These are phyloP conservation scores for Griposia aprilina DNA, from an alignment of 2,888 invertebrate genomes.

Conservation along the genomic window DNA sequence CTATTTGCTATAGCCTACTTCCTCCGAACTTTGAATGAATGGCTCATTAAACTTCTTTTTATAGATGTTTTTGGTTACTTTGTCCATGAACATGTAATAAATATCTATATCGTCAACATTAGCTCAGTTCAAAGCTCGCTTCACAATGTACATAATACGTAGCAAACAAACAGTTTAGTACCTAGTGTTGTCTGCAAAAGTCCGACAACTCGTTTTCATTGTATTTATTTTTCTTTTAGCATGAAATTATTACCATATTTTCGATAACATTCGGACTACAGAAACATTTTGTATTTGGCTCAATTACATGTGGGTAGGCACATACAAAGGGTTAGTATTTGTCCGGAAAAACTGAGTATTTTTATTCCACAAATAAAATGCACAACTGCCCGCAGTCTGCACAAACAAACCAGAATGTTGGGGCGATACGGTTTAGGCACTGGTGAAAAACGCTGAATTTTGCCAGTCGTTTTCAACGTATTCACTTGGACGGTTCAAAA, in stretches of 20 bases:
- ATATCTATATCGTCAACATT: conserved; percentile 48
- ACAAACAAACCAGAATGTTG: conserved; percentile 56
- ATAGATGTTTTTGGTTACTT: conserved; percentile 50
- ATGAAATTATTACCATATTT: conserved; percentile 37
- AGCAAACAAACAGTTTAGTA: conserved; percentile 33
- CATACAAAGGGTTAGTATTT: conserved; percentile 45
- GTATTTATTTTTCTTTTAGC: conserved; percentile 13
- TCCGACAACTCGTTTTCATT: background rate
- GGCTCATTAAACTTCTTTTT: conserved; percentile 49
- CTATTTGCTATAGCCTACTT: conserved; percentile 27
- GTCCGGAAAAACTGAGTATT: conserved; percentile 47
- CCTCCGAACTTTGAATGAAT: conserved; percentile 34
- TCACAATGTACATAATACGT: conserved; percentile 16
- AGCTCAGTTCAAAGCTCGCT: conserved; percentile 26
- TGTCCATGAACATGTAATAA: conserved; percentile 50
- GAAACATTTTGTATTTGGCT: conserved; percentile 39
- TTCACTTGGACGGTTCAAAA: conserved; percentile 14
- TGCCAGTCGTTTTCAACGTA: conserved; percentile 39
- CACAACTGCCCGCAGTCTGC: conserved; percentile 50
- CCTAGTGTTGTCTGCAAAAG: conserved; percentile 8
- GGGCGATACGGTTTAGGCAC: conserved; percentile 38
- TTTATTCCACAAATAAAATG: conserved; percentile 52
- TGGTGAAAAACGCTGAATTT: conserved; percentile 48
- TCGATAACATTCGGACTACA: conserved; percentile 18
- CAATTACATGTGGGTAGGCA: conserved; percentile 28